These are phyloP conservation scores for Molossus molossus DNA, from an alignment of 2,797 vertebrate genomes.

Conservation along the genomic window DNA sequence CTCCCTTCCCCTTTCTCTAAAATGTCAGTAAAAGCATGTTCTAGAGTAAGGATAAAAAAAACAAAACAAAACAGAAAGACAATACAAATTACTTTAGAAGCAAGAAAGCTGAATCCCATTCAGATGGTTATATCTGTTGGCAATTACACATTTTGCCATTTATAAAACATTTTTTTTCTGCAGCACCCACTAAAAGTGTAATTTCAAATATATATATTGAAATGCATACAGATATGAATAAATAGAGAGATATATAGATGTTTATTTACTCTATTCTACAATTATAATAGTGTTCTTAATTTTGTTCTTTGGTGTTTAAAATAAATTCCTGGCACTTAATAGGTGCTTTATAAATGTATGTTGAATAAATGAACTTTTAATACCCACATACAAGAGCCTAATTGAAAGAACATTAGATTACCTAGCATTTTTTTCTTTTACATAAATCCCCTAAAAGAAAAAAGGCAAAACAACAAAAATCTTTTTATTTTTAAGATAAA, in stretches of 20 bases:
- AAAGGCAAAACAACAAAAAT: background rate
- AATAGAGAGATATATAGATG: too few relatives aligned
- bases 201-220: background rate
- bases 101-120: background rate
- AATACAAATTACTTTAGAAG: slow-evolving; percentile 45
- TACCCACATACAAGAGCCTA: background rate
- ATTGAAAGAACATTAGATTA: background rate
- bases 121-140: background rate
- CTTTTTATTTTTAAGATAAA: background rate
- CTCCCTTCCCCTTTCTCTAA: too few relatives aligned
- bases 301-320: background rate
- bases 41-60: too few relatives aligned
- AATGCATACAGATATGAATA: background rate
- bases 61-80: background rate
- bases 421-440: background rate
- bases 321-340: background rate
- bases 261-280: background rate
- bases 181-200: background rate
- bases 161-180: background rate
- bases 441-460: background rate
- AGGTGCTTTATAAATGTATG: background rate
- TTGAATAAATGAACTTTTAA: slow-evolving; percentile 35
- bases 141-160: background rate
- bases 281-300: background rate
- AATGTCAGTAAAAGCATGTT: too few relatives aligned